Evolutionary conservation across 2,113 vertebrate genomes (phyloP), one percentile per base, ranked within the genome.

Genomic region (Tetrao urogallus): DNA sequence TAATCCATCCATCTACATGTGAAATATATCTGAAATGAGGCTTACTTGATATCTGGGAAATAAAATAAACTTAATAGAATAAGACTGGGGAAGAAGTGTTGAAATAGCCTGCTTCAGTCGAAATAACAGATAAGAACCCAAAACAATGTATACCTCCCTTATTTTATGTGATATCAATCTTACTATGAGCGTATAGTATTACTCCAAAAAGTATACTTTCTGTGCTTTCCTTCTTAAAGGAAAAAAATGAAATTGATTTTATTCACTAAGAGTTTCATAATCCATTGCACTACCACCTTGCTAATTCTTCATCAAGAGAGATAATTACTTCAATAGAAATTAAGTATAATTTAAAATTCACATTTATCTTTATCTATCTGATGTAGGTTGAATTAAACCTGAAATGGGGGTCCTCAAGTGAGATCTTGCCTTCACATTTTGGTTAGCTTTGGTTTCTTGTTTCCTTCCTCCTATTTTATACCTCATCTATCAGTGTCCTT

Each of bases 241-340:
- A 92, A 67, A 93, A 82, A 86, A 94, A 89, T 93, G 75, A 96
- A 97, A 97, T 94, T 93, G 42, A 82, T 97, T 97, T 96, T 97
- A 96, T 96, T 94, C 90, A 88, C 82, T 93, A 95, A 95, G 76
- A 54, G 74, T 96, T 94, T 97, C 86, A 93, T 95, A 96, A 83
- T 97, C 84, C 80, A 95, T 94, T 97, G 86, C 86, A 97, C 30
- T 58, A 94, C 82, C 70, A 96, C 74, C 94, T 96, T 97, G 73
- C 57, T 97, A 97, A 97, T 95, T 96, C 60, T 96, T 97, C 93
- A 96, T 94, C 96, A 97, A 94, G 77, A 96, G 43, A 97, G 69
- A 94, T 94, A 97, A 97, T 96, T 97, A 91, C 79, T 96, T 97
- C 79, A 81, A 97, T 96, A 90, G 97, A 97, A 93, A 97, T 97